Percentiles rank a stretch among this genome's conserved stretches.
Conservation (phyloP, 2,113 vertebrate species). For the Otocyon megalotis region DNA sequence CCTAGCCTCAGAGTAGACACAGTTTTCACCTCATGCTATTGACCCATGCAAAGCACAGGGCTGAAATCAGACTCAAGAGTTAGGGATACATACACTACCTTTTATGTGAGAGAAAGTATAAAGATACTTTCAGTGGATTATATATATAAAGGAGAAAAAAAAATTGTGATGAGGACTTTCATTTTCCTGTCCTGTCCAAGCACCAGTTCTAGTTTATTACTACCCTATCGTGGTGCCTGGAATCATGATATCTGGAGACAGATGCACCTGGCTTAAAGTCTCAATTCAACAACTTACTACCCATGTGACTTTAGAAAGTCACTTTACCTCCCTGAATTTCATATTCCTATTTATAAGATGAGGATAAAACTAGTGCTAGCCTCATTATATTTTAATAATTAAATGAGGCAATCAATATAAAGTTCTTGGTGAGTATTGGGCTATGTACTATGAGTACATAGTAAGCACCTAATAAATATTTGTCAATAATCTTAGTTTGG, state of each 20-base stretch:
- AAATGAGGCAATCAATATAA: not conserved
- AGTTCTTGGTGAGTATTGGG: not conserved
- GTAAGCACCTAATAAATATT: not conserved
- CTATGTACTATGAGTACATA: not conserved
- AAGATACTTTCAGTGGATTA: not conserved
- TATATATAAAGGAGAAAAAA: not conserved
- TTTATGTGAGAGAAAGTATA: not conserved
- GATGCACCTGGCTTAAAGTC: not conserved
- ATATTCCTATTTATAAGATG: not conserved
- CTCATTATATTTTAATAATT: constrained; percentile 38
- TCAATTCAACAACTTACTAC: not conserved
- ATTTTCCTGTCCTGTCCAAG: not conserved
- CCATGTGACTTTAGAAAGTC: not conserved
- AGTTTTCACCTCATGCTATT: not conserved
- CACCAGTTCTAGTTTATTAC: not conserved
- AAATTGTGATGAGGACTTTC: not conserved
- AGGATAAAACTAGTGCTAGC: not conserved
- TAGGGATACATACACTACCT: too few species aligned
- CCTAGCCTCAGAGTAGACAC: not conserved
- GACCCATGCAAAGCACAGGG: not conserved
- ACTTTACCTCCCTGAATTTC: not conserved
- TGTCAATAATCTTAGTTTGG: not conserved
- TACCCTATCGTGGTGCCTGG: not conserved
- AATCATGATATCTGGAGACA: not conserved
- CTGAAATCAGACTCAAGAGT: not conserved